Base-by-base conservation (phyloP, 1,140 invertebrate genomes). In the Heliconius nattereri region DNA sequence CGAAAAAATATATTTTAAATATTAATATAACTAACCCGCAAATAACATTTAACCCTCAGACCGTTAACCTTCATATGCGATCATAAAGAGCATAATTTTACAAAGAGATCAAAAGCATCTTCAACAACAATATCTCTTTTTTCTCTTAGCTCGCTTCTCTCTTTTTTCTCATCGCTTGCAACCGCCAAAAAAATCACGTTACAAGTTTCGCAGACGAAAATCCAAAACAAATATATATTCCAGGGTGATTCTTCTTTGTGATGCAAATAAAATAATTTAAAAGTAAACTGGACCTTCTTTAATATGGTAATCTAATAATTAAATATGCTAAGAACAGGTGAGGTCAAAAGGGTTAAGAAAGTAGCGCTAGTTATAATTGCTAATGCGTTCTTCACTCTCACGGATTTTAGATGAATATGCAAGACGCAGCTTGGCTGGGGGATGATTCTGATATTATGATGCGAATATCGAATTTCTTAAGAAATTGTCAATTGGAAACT, bases 241-340 rank as follows among this genome's bases (percentile, higher is more conserved):
- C 29, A 52, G 70, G 74, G 74, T 40, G 74, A 76, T 76, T 71
- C 52, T 32, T 29, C 76, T 73, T 75, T 83, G 23, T 75, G 76
- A 81, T 78, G 79, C 74, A 83, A 81, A 81, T 81, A 71, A 52
- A 35, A 76, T 78, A 23, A 71, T 71, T 71, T 71, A 74, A 86
- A 85, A 82, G 84, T 86, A 87, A 86, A 84, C 74, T 80, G 79
- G 75, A 80, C 79, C 78, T 81, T 75, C 52, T 80, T 82, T 82
- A 81, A 78, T 78, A 83, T 84, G 83, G 75, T 78, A 84, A 83
- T 76, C 7, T 20, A 85, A 23, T 75, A 80, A 81, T 86, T 84
- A 87, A 85, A 84, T 82, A 88, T 80, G 85, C 78, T 71, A 80
- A 70, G 82, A 85, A 87, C 90, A 92, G 89, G 89, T 91, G 89